phyloP scores from a whole-genome alignment of 2,797 vertebrate genomes.

The Atherinosoma microstoma region DNA sequence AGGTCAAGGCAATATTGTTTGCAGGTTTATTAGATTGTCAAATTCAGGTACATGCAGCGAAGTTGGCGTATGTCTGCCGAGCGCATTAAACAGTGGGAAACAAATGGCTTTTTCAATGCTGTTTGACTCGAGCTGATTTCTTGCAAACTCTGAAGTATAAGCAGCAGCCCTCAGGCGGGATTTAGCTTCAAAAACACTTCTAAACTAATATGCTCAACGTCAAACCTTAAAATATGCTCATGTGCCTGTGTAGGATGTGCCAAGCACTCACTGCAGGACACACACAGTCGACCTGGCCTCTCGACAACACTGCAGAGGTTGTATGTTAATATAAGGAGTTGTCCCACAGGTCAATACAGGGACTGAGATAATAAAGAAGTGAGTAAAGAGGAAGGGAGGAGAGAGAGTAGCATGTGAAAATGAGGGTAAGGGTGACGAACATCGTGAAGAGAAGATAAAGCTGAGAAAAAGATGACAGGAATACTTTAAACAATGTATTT shows the following conservation, averaged over 20 bases:
- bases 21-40: conserved; percentile 54
- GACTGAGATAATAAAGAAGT: conserved; percentile 29
- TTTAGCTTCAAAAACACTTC: conserved; percentile 27
- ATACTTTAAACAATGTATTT: conserved; percentile 29
- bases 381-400: conserved; percentile 10
- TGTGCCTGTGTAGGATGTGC: conserved; percentile 12
- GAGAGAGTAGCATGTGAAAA: conserved; percentile 9
- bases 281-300: background rate
- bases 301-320: conserved; percentile 20
- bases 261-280: conserved; percentile 24
- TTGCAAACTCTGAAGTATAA: conserved; percentile 39
- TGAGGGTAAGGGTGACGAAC: conserved; percentile 10
- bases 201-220: conserved; percentile 1
- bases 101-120: conserved; percentile 51
- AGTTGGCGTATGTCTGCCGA: conserved; percentile 46
- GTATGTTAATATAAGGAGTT: conserved; percentile 43
- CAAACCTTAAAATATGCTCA: conserved; percentile 10
- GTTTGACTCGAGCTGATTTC: conserved; percentile 42
- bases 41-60: conserved; percentile 8
- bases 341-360: conserved; percentile 34
- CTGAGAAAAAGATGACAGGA: conserved; percentile 15
- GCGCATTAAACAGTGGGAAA: conserved; percentile 63
- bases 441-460: background rate
- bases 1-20: conserved; percentile 24
- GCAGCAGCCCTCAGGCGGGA: conserved; percentile 38